Percentiles rank a stretch among this genome's conserved stretches.
These are phyloP conservation scores for Anseranas semipalmata DNA, from an alignment of 2,113 vertebrate genomes.

Conservation along the genomic window DNA sequence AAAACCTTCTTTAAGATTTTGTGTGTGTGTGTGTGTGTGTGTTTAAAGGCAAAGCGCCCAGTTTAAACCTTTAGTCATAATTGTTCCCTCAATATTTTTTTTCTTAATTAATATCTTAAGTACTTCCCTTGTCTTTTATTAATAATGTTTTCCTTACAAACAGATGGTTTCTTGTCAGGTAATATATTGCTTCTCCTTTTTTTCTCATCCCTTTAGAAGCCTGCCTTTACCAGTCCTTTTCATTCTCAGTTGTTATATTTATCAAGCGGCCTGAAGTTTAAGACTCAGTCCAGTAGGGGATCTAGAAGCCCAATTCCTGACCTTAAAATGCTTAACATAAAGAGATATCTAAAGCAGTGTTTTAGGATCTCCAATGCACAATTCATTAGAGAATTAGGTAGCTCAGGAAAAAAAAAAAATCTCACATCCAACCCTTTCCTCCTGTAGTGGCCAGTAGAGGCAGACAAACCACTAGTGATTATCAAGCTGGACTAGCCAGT, in stretches of 20 bases:
- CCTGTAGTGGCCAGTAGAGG: not conserved
- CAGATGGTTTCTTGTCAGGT: not conserved
- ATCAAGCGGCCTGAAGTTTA: not conserved
- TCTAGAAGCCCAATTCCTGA: not conserved
- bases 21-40: no score
- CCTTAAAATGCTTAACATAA: not conserved
- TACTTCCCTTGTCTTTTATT: not conserved
- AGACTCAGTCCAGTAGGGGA: not conserved
- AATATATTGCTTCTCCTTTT: not conserved
- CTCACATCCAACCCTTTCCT: not conserved
- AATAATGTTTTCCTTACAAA: not conserved
- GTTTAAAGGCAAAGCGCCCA: not conserved
- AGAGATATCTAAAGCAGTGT: not conserved
- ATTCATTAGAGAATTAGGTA: not conserved
- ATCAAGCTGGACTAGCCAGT: not conserved
- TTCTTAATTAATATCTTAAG: not conserved
- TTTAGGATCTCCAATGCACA: not conserved
- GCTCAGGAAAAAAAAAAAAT: not conserved
- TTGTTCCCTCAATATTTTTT: not conserved
- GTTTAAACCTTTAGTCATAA: not conserved
- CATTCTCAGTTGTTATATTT: not conserved
- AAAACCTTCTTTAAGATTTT: not conserved
- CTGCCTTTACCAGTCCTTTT: not conserved
- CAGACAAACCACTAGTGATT: not conserved
- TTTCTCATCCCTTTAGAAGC: not conserved